Base-by-base conservation (phyloP, 2,113 vertebrate genomes). In the Euleptes europaea region DNA sequence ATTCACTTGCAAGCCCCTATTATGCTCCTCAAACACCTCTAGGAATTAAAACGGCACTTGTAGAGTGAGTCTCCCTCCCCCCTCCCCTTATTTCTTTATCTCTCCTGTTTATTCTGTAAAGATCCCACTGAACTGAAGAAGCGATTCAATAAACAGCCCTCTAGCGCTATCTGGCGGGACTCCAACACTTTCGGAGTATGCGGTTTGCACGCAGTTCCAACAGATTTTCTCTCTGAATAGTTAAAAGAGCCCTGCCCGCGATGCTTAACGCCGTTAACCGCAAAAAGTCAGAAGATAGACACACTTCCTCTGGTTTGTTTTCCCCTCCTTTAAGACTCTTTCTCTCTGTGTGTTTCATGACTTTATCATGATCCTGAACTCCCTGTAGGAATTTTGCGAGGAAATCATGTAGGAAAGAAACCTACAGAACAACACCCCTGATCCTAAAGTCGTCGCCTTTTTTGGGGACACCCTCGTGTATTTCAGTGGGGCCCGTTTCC, bases 151-250 rank as follows among this genome's bases (percentile, higher is more conserved):
- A 91, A 92, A 94, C 95, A 94, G 97, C 98, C 95, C 96, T 98
- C 95, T 97, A 97, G 97, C 97, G 98, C 97, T 98, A 98, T 96
- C 98, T 98, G 95, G 97, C 97, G 98, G 97, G 95, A 69, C 94
- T 95, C 96, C 96, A 96, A 51, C 28, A 65, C 11, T 12, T 1
- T 73, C 80, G 80, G 54, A 1, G 44, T 38, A 74, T 76, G 69
- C 86, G 44, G 14, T 26, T 49, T 82, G 66, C 42, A 51, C 3
- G 35, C 57, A 71, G 65, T 5, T 67, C 83, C 19, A 14, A 6
- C 54, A 57, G 65, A 28, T 69, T 26, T 44, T n/a, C 9, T 23
- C 33, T 78, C 71, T 51, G 67, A 70, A 66, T 9, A 79, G 21
- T 83, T 33, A 63, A 63, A 78, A 17, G 51, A 40, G 66, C 72